Conservation (phyloP, 2,888 invertebrate genomes). For the Bhutanitis thaidina region DNA sequence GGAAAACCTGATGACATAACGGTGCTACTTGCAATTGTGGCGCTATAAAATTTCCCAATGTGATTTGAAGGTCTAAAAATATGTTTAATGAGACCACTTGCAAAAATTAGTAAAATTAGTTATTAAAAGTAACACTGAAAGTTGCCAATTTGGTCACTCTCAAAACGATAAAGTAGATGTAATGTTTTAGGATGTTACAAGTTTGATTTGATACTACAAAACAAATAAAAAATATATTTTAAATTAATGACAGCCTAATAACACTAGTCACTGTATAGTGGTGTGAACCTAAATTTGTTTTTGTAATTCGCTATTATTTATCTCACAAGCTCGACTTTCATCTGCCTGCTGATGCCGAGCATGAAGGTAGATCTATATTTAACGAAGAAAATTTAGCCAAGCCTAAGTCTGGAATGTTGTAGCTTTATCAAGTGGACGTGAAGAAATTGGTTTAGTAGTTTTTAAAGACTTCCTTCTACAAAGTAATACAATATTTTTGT, state of each 20-base stretch:
- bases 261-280: constrained; percentile 27
- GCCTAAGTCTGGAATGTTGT: no score
- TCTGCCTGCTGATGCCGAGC: no score
- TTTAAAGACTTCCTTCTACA: no score
- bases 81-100: constrained; percentile 47
- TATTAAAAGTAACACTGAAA: constrained; percentile 66
- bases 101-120: constrained; percentile 51
- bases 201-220: neutral
- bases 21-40: constrained; percentile 96
- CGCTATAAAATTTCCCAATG: constrained; percentile 81
- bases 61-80: constrained; percentile 44
- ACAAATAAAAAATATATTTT: constrained; percentile 7
- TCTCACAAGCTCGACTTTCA: neutral
- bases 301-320: constrained; percentile 24
- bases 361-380: no score
- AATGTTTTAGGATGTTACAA: constrained; percentile 5
- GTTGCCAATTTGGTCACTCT: constrained; percentile 20
- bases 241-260: constrained; percentile 25
- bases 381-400: no score
- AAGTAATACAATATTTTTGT: no score
- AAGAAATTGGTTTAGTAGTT: no score
- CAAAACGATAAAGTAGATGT: constrained; percentile 6
- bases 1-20: constrained; percentile 99
- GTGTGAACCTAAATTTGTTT: constrained; percentile 28
- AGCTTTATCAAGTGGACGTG: no score